Conservation (phyloP, 2,113 vertebrate species). For the Chloropsis cyanopogon region DNA sequence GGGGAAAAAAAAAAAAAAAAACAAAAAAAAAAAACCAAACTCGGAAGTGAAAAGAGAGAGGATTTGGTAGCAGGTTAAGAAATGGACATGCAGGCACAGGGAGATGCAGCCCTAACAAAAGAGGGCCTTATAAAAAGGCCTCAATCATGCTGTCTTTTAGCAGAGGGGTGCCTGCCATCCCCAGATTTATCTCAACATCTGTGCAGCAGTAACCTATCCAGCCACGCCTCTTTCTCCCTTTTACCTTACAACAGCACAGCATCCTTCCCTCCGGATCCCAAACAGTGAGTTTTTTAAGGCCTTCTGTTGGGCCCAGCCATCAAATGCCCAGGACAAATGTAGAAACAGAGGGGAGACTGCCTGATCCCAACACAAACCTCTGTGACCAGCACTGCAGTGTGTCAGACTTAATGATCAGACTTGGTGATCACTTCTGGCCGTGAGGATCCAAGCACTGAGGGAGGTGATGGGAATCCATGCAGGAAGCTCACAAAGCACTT, state of each 20-base stretch:
- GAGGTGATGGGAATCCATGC: background rate
- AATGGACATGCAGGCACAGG: background rate
- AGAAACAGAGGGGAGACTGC: background rate
- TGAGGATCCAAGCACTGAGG: background rate
- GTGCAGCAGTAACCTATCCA: background rate
- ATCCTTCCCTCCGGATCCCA: background rate
- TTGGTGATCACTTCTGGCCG: background rate
- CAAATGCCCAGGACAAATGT: background rate
- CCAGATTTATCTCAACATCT: background rate
- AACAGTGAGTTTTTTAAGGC: background rate
- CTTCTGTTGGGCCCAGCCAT: background rate
- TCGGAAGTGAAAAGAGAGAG: background rate
- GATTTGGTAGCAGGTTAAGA: background rate
- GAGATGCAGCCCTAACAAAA: background rate
- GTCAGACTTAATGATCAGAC: background rate
- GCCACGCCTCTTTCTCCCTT: background rate
- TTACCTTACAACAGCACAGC: background rate
- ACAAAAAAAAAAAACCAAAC: background rate
- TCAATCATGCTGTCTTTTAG: background rate
- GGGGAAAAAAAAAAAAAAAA: background rate
- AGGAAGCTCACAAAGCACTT: background rate
- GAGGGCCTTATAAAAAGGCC: background rate
- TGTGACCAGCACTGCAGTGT: background rate
- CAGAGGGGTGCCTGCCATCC: background rate
- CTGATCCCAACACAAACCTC: background rate